phyloP scores from a whole-genome alignment of 2,888 invertebrate species.

The Holacanthella duospinosa region DNA sequence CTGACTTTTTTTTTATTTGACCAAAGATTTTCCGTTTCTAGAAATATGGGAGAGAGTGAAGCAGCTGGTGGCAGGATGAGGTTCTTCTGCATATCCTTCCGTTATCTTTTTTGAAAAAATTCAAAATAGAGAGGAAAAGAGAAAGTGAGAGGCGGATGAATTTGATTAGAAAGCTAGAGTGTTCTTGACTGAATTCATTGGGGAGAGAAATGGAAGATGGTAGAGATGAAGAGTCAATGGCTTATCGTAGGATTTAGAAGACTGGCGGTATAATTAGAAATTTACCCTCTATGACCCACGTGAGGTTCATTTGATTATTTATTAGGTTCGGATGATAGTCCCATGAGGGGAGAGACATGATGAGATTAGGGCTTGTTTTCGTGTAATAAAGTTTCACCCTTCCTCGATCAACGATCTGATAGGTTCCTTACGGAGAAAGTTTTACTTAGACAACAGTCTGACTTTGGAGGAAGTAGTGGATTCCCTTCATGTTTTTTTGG shows the following conservation, averaged over 20 bases:
- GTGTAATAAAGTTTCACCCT: background rate
- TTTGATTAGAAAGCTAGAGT: background rate
- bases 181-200: background rate
- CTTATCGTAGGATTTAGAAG: background rate
- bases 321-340: background rate
- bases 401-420: background rate
- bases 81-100: background rate
- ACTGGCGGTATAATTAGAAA: background rate
- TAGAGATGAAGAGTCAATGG: background rate
- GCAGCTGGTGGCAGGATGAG: too few relatives aligned
- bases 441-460: too few relatives aligned
- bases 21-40: background rate
- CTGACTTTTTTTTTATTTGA: background rate
- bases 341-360: background rate
- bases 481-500: background rate
- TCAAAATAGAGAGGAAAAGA: background rate
- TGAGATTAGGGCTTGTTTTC: constrained; percentile 5
- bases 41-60: too few relatives aligned
- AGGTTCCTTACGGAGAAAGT: too few relatives aligned
- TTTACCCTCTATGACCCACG: background rate
- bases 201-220: background rate
- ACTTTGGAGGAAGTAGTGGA: too few relatives aligned
- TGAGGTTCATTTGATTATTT: background rate
- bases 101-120: background rate
- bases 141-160: background rate